Base-by-base conservation (phyloP, 2,797 vertebrate species). In the Aselliscus stoliczkanus region DNA sequence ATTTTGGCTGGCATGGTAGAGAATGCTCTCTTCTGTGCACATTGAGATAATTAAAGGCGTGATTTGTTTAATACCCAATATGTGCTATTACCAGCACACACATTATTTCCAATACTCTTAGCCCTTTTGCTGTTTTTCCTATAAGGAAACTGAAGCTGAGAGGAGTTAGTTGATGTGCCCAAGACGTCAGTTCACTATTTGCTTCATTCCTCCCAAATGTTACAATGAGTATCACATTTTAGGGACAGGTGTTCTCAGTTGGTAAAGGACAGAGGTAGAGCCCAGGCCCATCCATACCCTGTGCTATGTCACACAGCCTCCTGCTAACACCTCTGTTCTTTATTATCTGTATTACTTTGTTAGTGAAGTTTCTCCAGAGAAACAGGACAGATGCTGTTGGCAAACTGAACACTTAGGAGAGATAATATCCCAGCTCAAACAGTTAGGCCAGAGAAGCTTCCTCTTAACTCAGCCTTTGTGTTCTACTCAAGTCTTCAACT, bases 61-160 rank as follows among this genome's bases (percentile, higher is more conserved):
- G 56, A 90, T 89, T 97, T 25, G 56, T 72, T 90, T 92, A 72
- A 52, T 75, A 20, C 14, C 64, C 84, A 70, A 31, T 87, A 86
- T 65, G 58, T 76, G 54, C 21, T 44, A 75, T 62, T 62, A 62
- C 14, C 31, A 31, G 60, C 34, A 20, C 3, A 87, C 2, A 72
- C 50, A 31, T 73, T 77, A 50, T 73, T 7, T 88, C 23, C 34
- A 47, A 7, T 87, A 69, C 42, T 89, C 39, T 39, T 42, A 83
- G 50, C 17, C 27, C 10, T 42, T 25, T 82, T 85, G 39, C 80
- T 79, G 2, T 84, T 84, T 83, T 73, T 54, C 5, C n/a, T 52
- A 76, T 27, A 65, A 88, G 67, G 76, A 94, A 83, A 31, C 15
- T 27, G 75, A 94, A 76, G 31, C 29, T 65, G 56, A 44, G 37